Percentiles rank a stretch among this genome's conserved stretches.
Evolutionary conservation across 2,113 vertebrate genomes (phyloP).

Genomic region (Galbula dea): DNA sequence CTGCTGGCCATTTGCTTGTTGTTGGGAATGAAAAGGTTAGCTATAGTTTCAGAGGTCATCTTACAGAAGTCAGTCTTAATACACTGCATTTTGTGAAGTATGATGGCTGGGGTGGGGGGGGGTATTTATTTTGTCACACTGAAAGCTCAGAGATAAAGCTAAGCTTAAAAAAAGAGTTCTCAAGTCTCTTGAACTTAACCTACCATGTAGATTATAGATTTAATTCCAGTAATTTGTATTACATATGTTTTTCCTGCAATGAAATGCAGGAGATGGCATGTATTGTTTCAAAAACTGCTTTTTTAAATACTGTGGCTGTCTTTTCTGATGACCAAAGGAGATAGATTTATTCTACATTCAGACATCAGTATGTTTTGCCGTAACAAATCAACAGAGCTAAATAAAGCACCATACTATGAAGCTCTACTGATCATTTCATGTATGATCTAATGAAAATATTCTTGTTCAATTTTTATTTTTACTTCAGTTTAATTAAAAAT

Average conservation of each 20-base stretch:
- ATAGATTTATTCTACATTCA: not conserved
- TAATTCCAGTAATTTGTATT: not conserved
- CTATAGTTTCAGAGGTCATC: not conserved
- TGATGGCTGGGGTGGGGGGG: no score
- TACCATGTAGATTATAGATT: not conserved
- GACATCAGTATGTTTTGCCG: not conserved
- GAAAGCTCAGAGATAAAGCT: not conserved
- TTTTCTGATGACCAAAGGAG: not conserved
- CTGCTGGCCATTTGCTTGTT: not conserved
- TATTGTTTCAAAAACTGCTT: not conserved
- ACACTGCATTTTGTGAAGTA: not conserved
- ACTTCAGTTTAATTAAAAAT: not conserved
- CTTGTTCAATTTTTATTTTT: not conserved
- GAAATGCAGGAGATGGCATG: not conserved
- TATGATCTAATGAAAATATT: not conserved
- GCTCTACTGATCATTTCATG: not conserved
- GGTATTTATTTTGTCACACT: not conserved
- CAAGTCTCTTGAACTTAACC: not conserved
- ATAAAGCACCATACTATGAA: not conserved
- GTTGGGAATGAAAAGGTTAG: not conserved
- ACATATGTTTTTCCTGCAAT: not conserved
- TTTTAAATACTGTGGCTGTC: not conserved
- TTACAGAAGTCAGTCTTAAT: not conserved
- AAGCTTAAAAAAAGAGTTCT: not conserved
- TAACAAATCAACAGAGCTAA: not conserved